Evolutionary conservation across 2,888 invertebrate species (phyloP).

Genomic region (Pediacus dermestoides): DNA sequence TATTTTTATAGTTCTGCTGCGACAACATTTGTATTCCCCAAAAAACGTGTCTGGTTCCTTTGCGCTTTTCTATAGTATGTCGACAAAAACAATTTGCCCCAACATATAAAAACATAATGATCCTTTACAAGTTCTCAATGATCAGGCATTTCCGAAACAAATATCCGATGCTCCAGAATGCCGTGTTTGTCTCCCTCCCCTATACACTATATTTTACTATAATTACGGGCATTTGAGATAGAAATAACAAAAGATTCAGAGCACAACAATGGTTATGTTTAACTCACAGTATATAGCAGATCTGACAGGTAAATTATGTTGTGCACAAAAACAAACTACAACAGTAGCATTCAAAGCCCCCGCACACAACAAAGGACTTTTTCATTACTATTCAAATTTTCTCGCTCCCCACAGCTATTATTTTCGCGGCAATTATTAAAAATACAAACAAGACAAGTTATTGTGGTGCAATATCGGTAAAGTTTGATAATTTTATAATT

Average conservation of each 20-base stretch:
- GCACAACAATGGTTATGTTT: constrained; percentile 13
- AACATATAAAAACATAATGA: constrained; percentile 1
- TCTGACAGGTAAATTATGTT: constrained; percentile 23
- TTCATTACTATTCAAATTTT: constrained; percentile 19
- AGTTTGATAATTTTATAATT: no score
- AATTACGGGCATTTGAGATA: constrained; percentile 7
- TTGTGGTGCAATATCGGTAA: no score
- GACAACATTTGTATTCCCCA: no score
- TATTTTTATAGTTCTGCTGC: no score
- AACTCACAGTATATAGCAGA: constrained; percentile 14
- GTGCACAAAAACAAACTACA: constrained; percentile 17
- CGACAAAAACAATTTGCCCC: constrained; percentile 1
- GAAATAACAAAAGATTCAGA: constrained; percentile 16
- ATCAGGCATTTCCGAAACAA: constrained; percentile 3
- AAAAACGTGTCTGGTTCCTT: no score
- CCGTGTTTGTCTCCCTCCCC: constrained; percentile 5
- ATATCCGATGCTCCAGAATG: constrained; percentile 1
- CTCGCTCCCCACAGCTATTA: constrained; percentile 11
- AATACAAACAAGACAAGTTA: no score
- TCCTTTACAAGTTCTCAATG: background rate
- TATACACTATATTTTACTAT: constrained; percentile 11
- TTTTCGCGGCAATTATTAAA: background rate
- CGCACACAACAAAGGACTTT: constrained; percentile 20
- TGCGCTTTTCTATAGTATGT: constrained; percentile 1
- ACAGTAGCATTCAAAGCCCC: constrained; percentile 17